Percentiles rank a stretch among this genome's conserved stretches.
These are phyloP conservation scores for Okapia johnstoni DNA, from an alignment of 2,113 vertebrate genomes.

Conservation along the genomic window DNA sequence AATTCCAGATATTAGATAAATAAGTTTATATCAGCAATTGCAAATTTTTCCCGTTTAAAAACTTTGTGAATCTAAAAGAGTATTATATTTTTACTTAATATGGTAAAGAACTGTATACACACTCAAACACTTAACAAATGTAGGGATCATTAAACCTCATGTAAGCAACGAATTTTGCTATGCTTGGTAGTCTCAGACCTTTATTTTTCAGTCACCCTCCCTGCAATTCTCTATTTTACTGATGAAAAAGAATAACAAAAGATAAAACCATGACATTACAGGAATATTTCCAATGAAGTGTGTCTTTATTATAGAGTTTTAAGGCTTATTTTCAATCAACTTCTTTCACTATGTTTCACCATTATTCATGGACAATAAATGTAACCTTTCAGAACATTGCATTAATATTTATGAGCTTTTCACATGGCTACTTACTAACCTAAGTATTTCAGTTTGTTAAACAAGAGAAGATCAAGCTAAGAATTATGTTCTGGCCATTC, in stretches of 20 bases:
- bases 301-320: conserved; percentile 61
- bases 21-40: background rate
- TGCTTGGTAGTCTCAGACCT: background rate
- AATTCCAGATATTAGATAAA: background rate
- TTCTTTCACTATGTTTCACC: conserved; percentile 19
- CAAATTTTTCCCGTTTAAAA: background rate
- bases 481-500: conserved; percentile 75
- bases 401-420: conserved; percentile 83
- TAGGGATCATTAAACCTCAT: conserved; percentile 30
- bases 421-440: conserved; percentile 73
- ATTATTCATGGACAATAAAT: conserved; percentile 65
- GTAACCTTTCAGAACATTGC: conserved; percentile 67
- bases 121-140: conserved; percentile 23
- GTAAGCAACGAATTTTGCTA: conserved; percentile 14
- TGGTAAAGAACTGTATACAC: background rate
- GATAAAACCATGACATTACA: conserved; percentile 51
- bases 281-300: conserved; percentile 49
- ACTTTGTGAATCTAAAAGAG: background rate
- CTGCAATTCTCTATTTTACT: background rate
- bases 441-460: conserved; percentile 77
- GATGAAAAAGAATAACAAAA: conserved; percentile 67
- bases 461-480: conserved; percentile 72
- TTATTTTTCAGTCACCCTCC: conserved; percentile 39
- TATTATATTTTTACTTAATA: background rate
- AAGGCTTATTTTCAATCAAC: conserved; percentile 65